Conservation (phyloP, 2,113 vertebrate genomes). For the Hypanus sabinus region DNA sequence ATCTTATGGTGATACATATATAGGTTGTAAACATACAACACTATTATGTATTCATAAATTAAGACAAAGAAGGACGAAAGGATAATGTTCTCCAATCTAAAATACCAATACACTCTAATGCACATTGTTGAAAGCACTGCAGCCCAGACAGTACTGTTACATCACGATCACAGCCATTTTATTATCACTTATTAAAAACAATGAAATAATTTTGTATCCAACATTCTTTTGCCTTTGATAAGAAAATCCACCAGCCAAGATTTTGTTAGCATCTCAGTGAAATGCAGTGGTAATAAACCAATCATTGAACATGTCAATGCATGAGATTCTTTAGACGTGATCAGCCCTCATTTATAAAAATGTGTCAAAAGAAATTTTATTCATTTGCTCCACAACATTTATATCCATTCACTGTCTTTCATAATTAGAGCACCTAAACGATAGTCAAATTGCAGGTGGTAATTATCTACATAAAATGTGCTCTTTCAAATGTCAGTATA, state of each 20-base stretch:
- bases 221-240: not conserved
- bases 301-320: not conserved
- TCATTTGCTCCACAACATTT: not conserved
- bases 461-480: not conserved
- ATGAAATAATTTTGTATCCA: not conserved
- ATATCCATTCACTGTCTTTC: conserved; percentile 8
- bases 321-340: conserved; percentile 9
- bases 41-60: not conserved
- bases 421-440: not conserved
- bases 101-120: not conserved
- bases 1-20: not conserved
- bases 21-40: not conserved
- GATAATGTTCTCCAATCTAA: not conserved
- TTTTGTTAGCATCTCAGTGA: not conserved
- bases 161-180: conserved; percentile 11
- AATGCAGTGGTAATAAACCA: not conserved
- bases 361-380: not conserved
- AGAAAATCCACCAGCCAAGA: not conserved
- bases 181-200: conserved; percentile 15
- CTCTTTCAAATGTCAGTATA: not conserved
- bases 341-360: not conserved
- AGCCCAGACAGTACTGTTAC: conserved; percentile 1
- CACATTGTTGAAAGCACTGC: not conserved
- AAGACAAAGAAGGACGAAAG: not conserved
- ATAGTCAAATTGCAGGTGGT: not conserved